These are phyloP conservation scores for Labeo calbasu DNA, from an alignment of 2,797 vertebrate species.

Conservation along the genomic window DNA sequence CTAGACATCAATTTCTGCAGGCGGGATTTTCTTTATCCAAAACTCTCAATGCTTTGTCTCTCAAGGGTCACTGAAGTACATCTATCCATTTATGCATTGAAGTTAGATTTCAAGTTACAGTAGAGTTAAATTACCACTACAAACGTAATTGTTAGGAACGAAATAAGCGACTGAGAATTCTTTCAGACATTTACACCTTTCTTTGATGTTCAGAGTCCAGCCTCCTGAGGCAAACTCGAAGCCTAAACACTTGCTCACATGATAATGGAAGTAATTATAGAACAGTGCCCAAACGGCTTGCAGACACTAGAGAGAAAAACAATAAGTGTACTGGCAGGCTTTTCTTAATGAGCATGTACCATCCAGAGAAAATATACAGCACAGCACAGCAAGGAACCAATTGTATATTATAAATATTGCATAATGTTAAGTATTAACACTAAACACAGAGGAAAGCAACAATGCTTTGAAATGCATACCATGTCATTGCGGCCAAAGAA, in stretches of 20 bases:
- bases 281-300: conserved; percentile 16
- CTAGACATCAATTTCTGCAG: background rate
- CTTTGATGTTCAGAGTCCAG: conserved; percentile 4
- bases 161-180: background rate
- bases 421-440: conserved; percentile 10
- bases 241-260: conserved; percentile 26
- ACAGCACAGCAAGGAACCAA: conserved; percentile 17
- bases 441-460: background rate
- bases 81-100: background rate
- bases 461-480: conserved; percentile 74
- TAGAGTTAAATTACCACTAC: background rate
- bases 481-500: conserved; percentile 97
- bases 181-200: conserved; percentile 9
- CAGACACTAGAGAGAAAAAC: conserved; percentile 12
- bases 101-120: background rate
- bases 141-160: background rate
- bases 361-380: conserved; percentile 13
- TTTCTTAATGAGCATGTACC: conserved; percentile 39
- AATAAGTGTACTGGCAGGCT: background rate
- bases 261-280: conserved; percentile 48
- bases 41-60: background rate
- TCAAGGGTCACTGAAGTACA: background rate
- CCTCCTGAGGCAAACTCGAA: conserved; percentile 11
- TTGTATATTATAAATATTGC: conserved; percentile 37
- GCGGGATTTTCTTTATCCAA: background rate